These are phyloP conservation scores for Pluvianellus socialis DNA, from an alignment of 2,113 vertebrate genomes.

Conservation along the genomic window DNA sequence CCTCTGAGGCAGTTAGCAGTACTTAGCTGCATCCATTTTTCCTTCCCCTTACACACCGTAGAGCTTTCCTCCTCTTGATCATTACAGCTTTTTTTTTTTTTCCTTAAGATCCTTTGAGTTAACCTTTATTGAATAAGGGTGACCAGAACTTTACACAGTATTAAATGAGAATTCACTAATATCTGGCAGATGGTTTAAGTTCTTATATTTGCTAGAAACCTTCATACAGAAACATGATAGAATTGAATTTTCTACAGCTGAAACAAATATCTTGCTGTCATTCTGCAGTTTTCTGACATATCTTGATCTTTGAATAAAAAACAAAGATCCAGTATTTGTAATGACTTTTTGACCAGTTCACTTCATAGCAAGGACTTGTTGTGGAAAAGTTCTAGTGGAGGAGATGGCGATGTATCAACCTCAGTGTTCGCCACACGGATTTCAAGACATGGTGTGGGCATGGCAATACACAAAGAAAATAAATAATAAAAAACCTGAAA, in stretches of 20 bases:
- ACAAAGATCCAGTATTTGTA: not conserved
- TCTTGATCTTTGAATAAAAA: not conserved
- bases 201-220: not conserved
- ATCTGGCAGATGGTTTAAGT: not conserved
- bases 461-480: not conserved
- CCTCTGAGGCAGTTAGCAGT: not conserved
- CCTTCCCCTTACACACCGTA: not conserved
- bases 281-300: not conserved
- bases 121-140: not conserved
- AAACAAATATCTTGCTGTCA: not conserved
- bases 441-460: not conserved
- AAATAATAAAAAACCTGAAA: not conserved
- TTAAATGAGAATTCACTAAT: not conserved
- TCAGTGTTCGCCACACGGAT: not conserved
- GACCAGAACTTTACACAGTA: not conserved
- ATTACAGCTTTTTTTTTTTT: not conserved
- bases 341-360: not conserved
- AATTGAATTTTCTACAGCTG: not conserved
- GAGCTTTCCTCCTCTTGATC: not conserved
- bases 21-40: not conserved
- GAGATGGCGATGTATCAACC: not conserved
- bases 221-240: not conserved
- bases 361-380: not conserved
- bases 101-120: not conserved
- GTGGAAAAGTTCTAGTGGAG: not conserved